Base-by-base conservation (phyloP, 2,113 vertebrate species). In the Odocoileus hemionus region DNA sequence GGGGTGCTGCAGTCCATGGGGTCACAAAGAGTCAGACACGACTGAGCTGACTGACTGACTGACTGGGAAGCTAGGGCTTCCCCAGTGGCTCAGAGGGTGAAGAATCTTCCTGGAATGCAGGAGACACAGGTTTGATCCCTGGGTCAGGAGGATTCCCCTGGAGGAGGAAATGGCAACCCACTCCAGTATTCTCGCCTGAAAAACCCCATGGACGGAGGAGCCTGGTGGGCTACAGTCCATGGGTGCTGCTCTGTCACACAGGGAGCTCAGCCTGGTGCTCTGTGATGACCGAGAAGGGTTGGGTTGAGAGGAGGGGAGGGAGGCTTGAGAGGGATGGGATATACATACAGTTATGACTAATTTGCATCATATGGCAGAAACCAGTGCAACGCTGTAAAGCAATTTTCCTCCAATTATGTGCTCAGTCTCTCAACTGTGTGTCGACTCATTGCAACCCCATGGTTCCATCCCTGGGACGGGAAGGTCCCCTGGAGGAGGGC, bases 361-460 rank as follows among this genome's bases (percentile, higher is more conserved):
- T 74, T 25, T 43, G 36, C 11, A 14, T 74, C 0, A 0, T 43
- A 13, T 14, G 21, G 70, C 21, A 43, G 70, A 74, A 43, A 25
- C 21, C 36, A 43, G 7, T 9, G 70, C 36, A 25, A 74, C 11
- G 3, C 11, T 2, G 5, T 25, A 13, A 43, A 43, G 21, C 36
- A 25, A 6, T 25, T 25, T 39, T 43, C 70, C 36, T 43, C 36
- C 70, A 74, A 1, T 74, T 25, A 7, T 7, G 70, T 74, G 21
- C 70, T 39, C 39, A 3, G 19, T 13, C 67, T 11, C 70, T 25
- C 70, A 43, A 36, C 14, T 14, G 5, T 25, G 0, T 7, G 3
- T 13, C 0, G 0, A 6, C 67, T 25, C 11, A 13, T 43, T 25
- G 21, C 13, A 21, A 43, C 36, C 70, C 70, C 21, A 0, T 7